phyloP scores from a whole-genome alignment of 2,113 vertebrate genomes.

The Pelecanoides urinatrix region DNA sequence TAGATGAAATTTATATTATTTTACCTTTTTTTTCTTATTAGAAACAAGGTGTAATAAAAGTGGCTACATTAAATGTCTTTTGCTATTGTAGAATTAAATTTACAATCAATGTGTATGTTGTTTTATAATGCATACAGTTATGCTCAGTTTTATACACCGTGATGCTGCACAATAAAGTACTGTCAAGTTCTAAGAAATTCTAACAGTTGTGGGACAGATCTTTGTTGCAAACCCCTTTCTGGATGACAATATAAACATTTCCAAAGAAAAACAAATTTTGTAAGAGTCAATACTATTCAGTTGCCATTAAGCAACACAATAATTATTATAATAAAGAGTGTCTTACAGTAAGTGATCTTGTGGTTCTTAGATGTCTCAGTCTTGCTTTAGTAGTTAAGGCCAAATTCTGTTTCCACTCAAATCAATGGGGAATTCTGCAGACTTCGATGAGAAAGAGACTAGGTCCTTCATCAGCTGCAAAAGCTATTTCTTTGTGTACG shows the following conservation, averaged over 20 bases:
- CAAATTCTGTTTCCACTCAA: neutral
- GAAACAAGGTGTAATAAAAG: neutral
- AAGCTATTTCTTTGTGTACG: neutral
- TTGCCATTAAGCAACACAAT: constrained; percentile 41
- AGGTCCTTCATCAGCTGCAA: neutral
- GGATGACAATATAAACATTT: neutral
- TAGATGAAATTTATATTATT: neutral
- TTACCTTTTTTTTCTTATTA: neutral
- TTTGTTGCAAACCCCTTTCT: neutral
- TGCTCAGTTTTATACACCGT: neutral
- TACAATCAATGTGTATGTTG: neutral
- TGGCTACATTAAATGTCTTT: neutral
- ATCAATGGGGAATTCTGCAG: constrained; percentile 11
- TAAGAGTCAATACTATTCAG: constrained; percentile 26
- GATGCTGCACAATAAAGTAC: neutral
- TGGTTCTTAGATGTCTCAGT: constrained; percentile 26
- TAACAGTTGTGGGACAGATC: neutral
- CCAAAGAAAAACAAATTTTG: constrained; percentile 49
- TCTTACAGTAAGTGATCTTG: constrained; percentile 21
- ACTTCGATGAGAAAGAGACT: neutral
- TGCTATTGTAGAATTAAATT: neutral
- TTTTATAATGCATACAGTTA: neutral
- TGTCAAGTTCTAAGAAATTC: neutral
- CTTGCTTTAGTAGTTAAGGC: constrained; percentile 14
- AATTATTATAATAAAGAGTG: constrained; percentile 40